These are phyloP conservation scores for Lasioglossum oenotherae DNA, from an alignment of 2,888 invertebrate species.

Conservation along the genomic window DNA sequence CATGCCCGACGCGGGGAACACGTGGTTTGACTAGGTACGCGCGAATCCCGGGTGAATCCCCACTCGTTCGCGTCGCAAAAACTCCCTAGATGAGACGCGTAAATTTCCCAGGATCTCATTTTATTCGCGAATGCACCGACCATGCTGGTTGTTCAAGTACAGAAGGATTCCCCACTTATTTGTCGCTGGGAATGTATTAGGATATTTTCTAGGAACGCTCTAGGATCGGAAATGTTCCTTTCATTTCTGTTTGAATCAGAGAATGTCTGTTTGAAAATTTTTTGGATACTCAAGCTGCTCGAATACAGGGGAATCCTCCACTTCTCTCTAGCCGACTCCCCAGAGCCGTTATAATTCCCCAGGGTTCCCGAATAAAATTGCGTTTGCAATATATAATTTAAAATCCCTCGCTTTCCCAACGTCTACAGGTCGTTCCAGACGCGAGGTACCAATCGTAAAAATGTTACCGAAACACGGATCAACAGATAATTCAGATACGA, in stretches of 20 bases:
- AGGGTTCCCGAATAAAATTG: background rate
- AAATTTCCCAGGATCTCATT: background rate
- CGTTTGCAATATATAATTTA: background rate
- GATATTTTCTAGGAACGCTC: background rate
- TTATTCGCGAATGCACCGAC: background rate
- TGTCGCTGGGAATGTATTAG: background rate
- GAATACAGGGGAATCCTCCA: background rate
- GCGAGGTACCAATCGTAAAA: background rate
- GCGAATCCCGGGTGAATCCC: conserved; percentile 14
- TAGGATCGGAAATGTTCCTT: background rate
- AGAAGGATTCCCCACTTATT: background rate
- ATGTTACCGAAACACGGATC: background rate
- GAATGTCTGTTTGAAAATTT: background rate
- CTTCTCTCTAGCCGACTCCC: background rate
- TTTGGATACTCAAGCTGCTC: background rate
- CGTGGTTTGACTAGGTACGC: conserved; percentile 44
- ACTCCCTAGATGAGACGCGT: background rate
- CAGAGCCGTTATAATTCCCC: background rate
- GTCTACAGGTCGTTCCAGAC: background rate
- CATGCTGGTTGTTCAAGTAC: background rate
- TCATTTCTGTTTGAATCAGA: background rate
- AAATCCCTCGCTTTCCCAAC: background rate
- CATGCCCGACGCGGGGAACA: conserved; percentile 50
- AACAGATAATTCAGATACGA: background rate
- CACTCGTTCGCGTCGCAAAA: background rate